Percentiles rank a stretch among this genome's conserved stretches.
Conservation (phyloP, 2,113 vertebrate species). For the Riparia riparia region DNA sequence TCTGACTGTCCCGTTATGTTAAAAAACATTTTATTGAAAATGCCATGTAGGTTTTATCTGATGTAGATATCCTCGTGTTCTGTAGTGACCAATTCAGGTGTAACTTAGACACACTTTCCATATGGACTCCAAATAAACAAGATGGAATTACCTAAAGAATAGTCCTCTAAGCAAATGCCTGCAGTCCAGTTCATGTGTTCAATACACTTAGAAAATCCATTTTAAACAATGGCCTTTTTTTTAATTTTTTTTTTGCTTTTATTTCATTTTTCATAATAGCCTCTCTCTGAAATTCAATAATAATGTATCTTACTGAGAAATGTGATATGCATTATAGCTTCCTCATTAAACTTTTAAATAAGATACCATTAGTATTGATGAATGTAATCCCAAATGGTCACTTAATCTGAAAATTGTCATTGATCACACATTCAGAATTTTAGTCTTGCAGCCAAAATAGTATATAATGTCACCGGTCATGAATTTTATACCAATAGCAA, state of each 20-base stretch:
- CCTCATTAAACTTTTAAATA: conserved; percentile 61
- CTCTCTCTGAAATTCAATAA: conserved; percentile 35
- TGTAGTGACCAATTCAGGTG: not conserved
- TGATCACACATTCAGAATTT: conserved; percentile 37
- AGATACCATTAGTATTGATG: conserved; percentile 56
- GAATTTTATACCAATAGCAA: not conserved
- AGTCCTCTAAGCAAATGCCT: not conserved
- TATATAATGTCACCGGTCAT: not conserved
- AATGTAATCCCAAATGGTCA: conserved; percentile 42
- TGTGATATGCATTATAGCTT: conserved; percentile 26
- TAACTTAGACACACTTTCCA: not conserved
- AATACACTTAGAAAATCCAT: not conserved
- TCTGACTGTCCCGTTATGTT: not conserved
- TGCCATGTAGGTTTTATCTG: not conserved
- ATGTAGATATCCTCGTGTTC: not conserved
- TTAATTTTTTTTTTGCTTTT: conserved; percentile 15
- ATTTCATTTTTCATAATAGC: conserved; percentile 33
- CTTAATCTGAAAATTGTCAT: conserved; percentile 51
- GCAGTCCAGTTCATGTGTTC: not conserved
- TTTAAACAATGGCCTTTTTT: not conserved
- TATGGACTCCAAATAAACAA: not conserved
- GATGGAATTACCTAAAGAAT: not conserved
- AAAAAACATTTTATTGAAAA: not conserved
- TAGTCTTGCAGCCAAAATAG: not conserved
- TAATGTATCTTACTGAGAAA: conserved; percentile 27